A percentile compares a stretch with the other conserved stretches of the same genome.
Evolutionary conservation across 2,113 vertebrate genomes (phyloP).

Genomic region (Nothoprocta perdicaria): DNA sequence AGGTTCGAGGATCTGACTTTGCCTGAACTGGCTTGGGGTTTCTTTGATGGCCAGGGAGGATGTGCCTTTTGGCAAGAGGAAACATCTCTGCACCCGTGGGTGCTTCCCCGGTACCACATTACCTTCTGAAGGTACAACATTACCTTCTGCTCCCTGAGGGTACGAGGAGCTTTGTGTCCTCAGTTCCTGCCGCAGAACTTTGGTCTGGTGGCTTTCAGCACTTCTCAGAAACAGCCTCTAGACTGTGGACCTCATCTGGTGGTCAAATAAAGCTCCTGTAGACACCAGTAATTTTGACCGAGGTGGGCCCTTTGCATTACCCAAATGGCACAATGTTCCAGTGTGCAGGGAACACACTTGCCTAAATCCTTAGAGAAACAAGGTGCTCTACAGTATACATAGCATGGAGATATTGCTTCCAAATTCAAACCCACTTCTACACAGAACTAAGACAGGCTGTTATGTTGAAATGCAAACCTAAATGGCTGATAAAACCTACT

Average conservation of each 20-base stretch:
- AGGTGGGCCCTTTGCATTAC: neutral
- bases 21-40: neutral
- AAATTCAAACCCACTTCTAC: constrained; percentile 24
- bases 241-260: neutral
- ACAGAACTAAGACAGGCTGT: neutral
- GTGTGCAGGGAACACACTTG: neutral
- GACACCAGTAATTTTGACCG: neutral
- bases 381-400: neutral
- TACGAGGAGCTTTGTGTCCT: neutral
- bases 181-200: neutral
- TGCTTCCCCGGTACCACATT: fast-evolving
- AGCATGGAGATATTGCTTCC: neutral
- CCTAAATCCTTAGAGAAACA: neutral
- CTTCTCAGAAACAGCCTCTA: neutral
- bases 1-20: neutral
- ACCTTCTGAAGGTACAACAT: neutral
- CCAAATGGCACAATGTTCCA: neutral
- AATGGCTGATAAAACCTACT: constrained; percentile 50
- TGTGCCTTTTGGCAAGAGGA: fast-evolving
- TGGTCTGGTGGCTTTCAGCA: neutral
- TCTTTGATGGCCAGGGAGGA: neutral
- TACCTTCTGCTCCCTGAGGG: neutral
- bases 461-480: constrained; percentile 33
- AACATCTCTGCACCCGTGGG: neutral
- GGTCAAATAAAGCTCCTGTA: neutral